phyloP scores from a whole-genome alignment of 2,888 invertebrate species.

The Conus canariensis region DNA sequence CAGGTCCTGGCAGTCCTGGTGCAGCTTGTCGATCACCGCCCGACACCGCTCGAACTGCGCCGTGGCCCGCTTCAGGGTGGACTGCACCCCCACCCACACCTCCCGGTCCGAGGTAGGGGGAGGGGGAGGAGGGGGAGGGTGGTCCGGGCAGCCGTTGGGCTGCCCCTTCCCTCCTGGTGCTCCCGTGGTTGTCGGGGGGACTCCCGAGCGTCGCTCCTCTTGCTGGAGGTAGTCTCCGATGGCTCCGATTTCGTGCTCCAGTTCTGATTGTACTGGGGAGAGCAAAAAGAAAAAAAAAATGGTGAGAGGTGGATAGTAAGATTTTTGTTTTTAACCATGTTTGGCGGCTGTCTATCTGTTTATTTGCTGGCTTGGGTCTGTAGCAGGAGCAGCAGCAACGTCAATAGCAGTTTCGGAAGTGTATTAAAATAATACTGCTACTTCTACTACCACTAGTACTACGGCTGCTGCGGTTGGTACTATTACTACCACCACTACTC shows the following conservation, averaged over 20 bases:
- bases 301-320: no score
- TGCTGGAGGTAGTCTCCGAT: slow-evolving; percentile 37
- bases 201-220: slow-evolving; percentile 26
- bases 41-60: slow-evolving; percentile 56
- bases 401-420: no score
- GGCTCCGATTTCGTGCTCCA: slow-evolving; percentile 35
- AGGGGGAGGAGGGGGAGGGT: not conserved
- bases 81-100: slow-evolving; percentile 56
- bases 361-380: no score
- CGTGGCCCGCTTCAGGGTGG: slow-evolving; percentile 52
- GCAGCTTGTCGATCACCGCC: slow-evolving; percentile 60
- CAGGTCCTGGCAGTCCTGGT: slow-evolving; percentile 59
- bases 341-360: no score
- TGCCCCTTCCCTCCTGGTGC: not conserved
- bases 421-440: no score
- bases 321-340: no score
- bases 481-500: no score
- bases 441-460: no score
- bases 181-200: not conserved
- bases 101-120: slow-evolving; percentile 19
- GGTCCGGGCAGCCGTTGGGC: not conserved
- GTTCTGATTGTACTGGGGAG: slow-evolving; percentile 28
- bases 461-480: no score
- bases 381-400: no score
- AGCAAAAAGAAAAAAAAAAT: not conserved